Base-by-base conservation (phyloP, 2,113 vertebrate genomes). In the Calidris pugnax region DNA sequence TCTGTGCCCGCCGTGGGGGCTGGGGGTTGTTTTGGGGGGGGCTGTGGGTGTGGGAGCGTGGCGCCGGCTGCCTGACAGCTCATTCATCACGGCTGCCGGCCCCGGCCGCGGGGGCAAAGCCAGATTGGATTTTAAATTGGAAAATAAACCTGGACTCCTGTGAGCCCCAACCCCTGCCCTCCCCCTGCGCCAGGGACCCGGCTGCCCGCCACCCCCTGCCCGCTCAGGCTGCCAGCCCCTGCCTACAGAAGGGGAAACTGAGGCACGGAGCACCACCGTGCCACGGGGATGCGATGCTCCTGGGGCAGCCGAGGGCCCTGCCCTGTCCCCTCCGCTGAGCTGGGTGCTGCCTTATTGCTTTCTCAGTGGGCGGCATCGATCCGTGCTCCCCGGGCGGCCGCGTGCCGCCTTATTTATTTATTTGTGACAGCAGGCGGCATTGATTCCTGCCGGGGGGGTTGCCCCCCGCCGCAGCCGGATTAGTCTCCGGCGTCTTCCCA, bases 61-160 rank as follows among this genome's bases (percentile, higher is more conserved):
- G 81, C 2, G 7, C 84, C 1, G 4, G 69, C 64, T 32, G 39
- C 90, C 82, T 91, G 95, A 95, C 95, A 95, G 95, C 93, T 95
- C 98, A 97, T 98, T 97, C 96, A 97, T 98, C 97, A 98, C 79
- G 1, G 81, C 97, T 80, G 94, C 95, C 4, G 68, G 96, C 92
- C 97, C 95, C 30, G 53, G 91, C 94, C 75, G 17, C 28, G 57
- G 96, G 92, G 95, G 85, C 45, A 77, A 97, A 88, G 95, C 94
- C 93, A 83, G 97, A 98, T 97, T 98, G 97, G 97, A 98, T 97
- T 98, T 97, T 97, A 97, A 98, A 98, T 97, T 97, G 93, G 97
- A 98, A 98, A 97, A 96, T 41, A 41, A 88, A 91, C 94, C 84
- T 22, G 27, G 63, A 55, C 9, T 66, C 50, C 56, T 76, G 53